Evolutionary conservation across 2,113 vertebrate genomes (phyloP), one percentile per base, ranked within the genome.

Genomic region (Triplophysa tibetana): DNA sequence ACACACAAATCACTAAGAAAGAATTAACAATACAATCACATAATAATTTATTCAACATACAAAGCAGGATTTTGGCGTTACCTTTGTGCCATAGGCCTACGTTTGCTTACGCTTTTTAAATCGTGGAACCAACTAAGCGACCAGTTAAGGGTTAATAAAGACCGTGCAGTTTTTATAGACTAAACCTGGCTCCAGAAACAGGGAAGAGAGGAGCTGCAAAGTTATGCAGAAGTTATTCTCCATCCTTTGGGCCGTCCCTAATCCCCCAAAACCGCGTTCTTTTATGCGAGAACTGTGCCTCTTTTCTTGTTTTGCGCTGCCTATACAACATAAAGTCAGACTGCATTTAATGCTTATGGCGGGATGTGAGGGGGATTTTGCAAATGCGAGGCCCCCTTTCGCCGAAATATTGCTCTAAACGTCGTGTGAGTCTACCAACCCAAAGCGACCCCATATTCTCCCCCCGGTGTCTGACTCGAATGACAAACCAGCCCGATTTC

Each of bases 361-460:
- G 95, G 91, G 96, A 96, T 96, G 95, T 94, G 95, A 95, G 94
- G 92, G 91, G 94, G 95, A 90, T 95, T 98, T 96, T 94, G 95
- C 95, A 91, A 94, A 93, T 88, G 93, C 94, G 94, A 93, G 93
- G 92, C 92, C 94, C 75, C 87, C 74, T 95, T 91, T 94, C 94
- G 95, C 94, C 89, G 91, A 93, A 94, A 95, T 94, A 93, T 95
- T 95, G 93, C 94, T 94, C 92, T 92, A 19, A 68, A 94, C 97
- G 92, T 97, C 95, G 95, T 99, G 98, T 98, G 98, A 99, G 98
- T 98, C 95, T 96, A 94, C 94, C 96, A 97, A 95, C 96, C 96
- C 93, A 92, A 91, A 86, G 92, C 94, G 97, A 98, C 96, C 96
- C 93, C 94, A 95, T 94, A 96, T 96, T 96, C 95, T 95, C 95